Percentiles rank a stretch among this genome's conserved stretches.
Evolutionary conservation across 2,113 vertebrate species (phyloP).

Genomic region (Xiphorhynchus elegans): DNA sequence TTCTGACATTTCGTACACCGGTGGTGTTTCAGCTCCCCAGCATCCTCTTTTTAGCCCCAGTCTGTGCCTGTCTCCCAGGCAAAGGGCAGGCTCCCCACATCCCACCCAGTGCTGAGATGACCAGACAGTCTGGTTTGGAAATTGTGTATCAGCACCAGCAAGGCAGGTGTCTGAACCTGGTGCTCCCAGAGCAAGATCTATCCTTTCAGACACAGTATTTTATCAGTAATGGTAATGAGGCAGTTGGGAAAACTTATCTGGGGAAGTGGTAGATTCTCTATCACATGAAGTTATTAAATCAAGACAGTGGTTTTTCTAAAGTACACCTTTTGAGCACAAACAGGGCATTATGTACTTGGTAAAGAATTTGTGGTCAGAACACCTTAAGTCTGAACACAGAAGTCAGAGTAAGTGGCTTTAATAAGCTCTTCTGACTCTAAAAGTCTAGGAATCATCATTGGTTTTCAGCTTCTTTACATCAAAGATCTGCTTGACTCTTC

Average conservation of each 20-base stretch:
- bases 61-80: background rate
- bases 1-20: background rate
- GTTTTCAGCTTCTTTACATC: background rate
- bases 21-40: background rate
- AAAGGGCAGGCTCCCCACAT: background rate
- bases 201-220: background rate
- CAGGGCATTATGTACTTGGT: background rate
- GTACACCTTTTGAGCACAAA: background rate
- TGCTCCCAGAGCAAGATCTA: background rate
- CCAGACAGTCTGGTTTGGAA: background rate
- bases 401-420: background rate
- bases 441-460: background rate
- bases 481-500: background rate
- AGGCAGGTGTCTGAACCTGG: background rate
- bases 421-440: background rate
- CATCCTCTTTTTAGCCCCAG: background rate
- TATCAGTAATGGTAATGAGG: background rate
- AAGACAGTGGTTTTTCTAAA: background rate
- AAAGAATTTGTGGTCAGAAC: background rate
- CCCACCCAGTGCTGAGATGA: background rate
- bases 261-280: background rate
- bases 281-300: background rate
- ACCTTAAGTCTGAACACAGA: background rate
- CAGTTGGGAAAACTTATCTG: background rate
- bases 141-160: accelerated